Conservation (phyloP, 2,113 vertebrate species). For the Notarius lentiginosus region DNA sequence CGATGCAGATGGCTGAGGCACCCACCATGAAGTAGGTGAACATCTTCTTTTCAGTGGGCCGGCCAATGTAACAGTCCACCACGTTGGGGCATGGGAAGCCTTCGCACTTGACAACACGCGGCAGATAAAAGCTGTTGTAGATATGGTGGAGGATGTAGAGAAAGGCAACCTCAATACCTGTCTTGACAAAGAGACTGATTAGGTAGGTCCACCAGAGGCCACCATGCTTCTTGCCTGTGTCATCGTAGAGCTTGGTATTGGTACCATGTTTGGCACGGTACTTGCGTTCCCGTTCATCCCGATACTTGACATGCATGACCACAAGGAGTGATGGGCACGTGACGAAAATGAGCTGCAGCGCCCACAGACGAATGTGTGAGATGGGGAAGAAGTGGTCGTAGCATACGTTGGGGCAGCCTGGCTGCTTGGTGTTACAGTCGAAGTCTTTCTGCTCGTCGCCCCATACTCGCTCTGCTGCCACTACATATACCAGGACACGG, state of each 20-base stretch:
- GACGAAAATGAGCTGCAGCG: conserved; percentile 78
- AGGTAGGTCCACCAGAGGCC: conserved; percentile 80
- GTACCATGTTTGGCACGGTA: conserved; percentile 68
- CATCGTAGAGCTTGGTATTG: conserved; percentile 63
- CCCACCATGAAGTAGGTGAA: conserved; percentile 89
- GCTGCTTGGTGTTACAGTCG: conserved; percentile 83
- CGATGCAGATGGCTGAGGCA: conserved; percentile 78
- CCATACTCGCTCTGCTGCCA: conserved; percentile 84
- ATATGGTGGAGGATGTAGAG: conserved; percentile 82
- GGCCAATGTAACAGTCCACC: conserved; percentile 84
- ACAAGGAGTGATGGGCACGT: conserved; percentile 81
- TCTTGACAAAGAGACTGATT: conserved; percentile 82
- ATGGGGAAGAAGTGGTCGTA: conserved; percentile 79
- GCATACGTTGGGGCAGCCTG: conserved; percentile 83
- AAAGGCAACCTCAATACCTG: conserved; percentile 74
- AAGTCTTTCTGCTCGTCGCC: conserved; percentile 84
- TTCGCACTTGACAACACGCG: conserved; percentile 78
- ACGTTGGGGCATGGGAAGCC: conserved; percentile 76
- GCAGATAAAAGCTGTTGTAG: conserved; percentile 81
- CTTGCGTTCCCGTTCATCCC: conserved; percentile 75
- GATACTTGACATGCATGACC: conserved; percentile 84
- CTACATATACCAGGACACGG: conserved; percentile 82
- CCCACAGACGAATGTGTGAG: conserved; percentile 79
- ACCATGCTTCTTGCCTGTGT: conserved; percentile 75
- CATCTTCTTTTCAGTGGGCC: conserved; percentile 84